A percentile compares a stretch with the other conserved stretches of the same genome.
phyloP scores from a whole-genome alignment of 2,888 invertebrate genomes.

The Parnassius mnemosyne region DNA sequence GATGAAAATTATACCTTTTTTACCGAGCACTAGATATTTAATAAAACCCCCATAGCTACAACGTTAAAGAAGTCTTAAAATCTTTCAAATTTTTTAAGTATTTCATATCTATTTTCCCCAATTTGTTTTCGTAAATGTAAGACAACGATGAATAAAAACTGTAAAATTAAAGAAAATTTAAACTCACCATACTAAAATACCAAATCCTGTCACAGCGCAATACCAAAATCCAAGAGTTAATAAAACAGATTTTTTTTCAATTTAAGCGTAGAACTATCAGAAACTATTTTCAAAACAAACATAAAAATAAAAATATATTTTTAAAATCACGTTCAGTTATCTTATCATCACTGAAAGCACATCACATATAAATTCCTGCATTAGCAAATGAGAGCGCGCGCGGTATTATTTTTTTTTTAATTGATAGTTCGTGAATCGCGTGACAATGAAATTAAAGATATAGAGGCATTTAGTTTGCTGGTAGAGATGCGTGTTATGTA shows the following conservation, averaged over 20 bases:
- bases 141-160: no score
- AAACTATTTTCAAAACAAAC: constrained; percentile 28
- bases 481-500: constrained; percentile 51
- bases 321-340: constrained; percentile 18
- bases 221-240: constrained; percentile 29
- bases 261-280: constrained; percentile 28
- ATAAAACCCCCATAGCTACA: no score
- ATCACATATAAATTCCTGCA: constrained; percentile 39
- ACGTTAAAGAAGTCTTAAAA: no score
- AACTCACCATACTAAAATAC: constrained; percentile 40
- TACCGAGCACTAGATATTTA: no score
- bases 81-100: no score
- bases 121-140: no score
- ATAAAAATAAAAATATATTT: constrained; percentile 19
- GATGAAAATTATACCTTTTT: no score
- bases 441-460: constrained; percentile 36
- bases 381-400: constrained; percentile 43
- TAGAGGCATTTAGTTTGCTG: constrained; percentile 31
- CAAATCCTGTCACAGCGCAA: constrained; percentile 7
- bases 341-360: constrained; percentile 33
- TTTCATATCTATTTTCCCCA: no score
- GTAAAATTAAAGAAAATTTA: not conserved
- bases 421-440: constrained; percentile 40
- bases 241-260: constrained; percentile 31
- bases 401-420: constrained; percentile 41